Conservation (phyloP, 2,113 vertebrate species). For the Poeciliopsis retropinna region DNA sequence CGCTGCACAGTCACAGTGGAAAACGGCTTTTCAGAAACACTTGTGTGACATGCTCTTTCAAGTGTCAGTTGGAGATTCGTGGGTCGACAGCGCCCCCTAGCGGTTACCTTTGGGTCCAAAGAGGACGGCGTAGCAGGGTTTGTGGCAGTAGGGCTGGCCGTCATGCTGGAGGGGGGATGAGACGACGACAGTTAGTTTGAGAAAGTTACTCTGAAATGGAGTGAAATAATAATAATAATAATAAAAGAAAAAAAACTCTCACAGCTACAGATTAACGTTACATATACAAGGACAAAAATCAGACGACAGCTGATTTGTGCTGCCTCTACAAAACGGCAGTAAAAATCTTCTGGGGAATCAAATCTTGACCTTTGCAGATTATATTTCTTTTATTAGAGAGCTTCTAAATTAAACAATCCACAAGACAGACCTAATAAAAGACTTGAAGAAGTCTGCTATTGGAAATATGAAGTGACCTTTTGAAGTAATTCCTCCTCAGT, state of each 20-base stretch:
- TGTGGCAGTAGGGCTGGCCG: constrained; percentile 95
- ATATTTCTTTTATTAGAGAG: neutral
- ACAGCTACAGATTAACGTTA: no score
- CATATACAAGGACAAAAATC: no score
- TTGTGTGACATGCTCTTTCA: constrained; percentile 53
- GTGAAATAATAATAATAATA: no score
- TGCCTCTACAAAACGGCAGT: neutral
- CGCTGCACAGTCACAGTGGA: constrained; percentile 30
- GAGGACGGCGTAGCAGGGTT: constrained; percentile 92
- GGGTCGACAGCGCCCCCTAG: constrained; percentile 74
- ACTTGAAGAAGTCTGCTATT: neutral
- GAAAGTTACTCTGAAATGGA: neutral
- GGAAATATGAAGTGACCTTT: neutral
- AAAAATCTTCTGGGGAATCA: neutral
- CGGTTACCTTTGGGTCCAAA: constrained; percentile 95
- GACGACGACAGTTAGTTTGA: neutral
- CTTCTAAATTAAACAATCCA: neutral
- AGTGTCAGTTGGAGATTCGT: constrained; percentile 50
- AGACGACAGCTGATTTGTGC: no score
- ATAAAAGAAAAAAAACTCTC: no score
- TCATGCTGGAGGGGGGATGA: constrained; percentile 82
- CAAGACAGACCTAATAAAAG: neutral
- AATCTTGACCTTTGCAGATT: no score
- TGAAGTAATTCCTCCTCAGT: no score
- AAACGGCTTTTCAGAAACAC: constrained; percentile 11